Conservation (phyloP, 2,888 invertebrate species). For the Apeira syringaria region DNA sequence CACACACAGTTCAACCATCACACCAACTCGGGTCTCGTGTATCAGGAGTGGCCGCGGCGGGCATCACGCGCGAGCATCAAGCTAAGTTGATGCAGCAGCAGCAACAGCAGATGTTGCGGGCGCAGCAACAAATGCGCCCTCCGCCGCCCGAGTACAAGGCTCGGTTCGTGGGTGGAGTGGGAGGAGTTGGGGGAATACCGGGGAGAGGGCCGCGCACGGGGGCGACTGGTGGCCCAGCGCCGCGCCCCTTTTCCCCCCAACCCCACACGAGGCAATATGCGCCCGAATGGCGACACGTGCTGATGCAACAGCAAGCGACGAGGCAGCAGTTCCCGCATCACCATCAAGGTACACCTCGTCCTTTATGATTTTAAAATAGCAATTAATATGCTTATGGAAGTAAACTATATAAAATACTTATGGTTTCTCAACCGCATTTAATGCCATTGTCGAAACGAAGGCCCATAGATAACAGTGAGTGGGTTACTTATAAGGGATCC, state of each 20-base stretch:
- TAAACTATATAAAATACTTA: too few species aligned
- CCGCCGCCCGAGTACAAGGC: constrained; percentile 95
- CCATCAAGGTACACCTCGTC: too few species aligned
- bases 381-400: too few species aligned
- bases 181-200: constrained; percentile 36
- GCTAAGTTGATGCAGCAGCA: constrained; percentile 87
- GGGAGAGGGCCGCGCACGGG: constrained; percentile 46
- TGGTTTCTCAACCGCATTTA: too few species aligned
- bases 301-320: constrained; percentile 82
- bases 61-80: constrained; percentile 84
- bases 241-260: constrained; percentile 55
- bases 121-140: constrained; percentile 85
- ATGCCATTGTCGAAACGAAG: too few species aligned
- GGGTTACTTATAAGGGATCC: too few species aligned
- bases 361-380: too few species aligned
- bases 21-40: constrained; percentile 3
- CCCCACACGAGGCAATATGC: constrained; percentile 70
- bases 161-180: constrained; percentile 72
- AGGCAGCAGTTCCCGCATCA: constrained; percentile 76
- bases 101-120: constrained; percentile 86
- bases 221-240: constrained; percentile 45
- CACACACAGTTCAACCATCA: constrained; percentile 8
- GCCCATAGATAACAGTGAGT: too few species aligned
- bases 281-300: constrained; percentile 77
- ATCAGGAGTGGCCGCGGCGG: constrained; percentile 72